Evolutionary conservation across 35 echinoderm and acorn worm genomes (phyloP).

Genomic region (Hemicentrotus pulcherrimus): DNA sequence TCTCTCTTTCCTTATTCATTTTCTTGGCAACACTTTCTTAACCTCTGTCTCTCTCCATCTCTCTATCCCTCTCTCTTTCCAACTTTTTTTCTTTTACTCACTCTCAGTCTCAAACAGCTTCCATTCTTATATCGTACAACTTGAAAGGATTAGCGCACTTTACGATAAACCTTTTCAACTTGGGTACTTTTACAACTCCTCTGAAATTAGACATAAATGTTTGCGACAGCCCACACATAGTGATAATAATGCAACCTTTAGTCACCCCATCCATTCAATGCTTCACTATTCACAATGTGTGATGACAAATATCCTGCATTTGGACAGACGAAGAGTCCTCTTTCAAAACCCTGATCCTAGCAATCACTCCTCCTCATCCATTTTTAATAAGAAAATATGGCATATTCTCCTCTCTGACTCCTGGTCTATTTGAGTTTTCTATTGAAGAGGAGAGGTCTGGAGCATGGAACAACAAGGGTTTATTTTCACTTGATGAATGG

Average conservation of each 20-base stretch:
- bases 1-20: background rate
- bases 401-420: background rate
- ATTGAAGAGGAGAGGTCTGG: background rate
- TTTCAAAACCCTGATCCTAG: background rate
- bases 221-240: background rate
- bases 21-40: background rate
- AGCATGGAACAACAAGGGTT: background rate
- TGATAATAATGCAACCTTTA: background rate
- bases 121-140: background rate
- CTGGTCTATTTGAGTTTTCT: background rate
- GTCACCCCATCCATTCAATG: background rate
- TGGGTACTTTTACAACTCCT: background rate
- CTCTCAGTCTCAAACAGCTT: background rate
- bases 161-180: background rate
- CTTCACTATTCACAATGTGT: background rate
- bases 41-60: background rate
- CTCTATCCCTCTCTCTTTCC: background rate
- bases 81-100: background rate
- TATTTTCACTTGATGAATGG: background rate
- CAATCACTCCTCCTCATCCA: background rate
- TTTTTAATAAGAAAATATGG: conserved; percentile 7
- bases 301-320: background rate
- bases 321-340: background rate
- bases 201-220: background rate
- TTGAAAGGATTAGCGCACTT: background rate